Evolutionary conservation across 2,113 vertebrate genomes (phyloP).

Genomic region (Rafetus swinhoei): DNA sequence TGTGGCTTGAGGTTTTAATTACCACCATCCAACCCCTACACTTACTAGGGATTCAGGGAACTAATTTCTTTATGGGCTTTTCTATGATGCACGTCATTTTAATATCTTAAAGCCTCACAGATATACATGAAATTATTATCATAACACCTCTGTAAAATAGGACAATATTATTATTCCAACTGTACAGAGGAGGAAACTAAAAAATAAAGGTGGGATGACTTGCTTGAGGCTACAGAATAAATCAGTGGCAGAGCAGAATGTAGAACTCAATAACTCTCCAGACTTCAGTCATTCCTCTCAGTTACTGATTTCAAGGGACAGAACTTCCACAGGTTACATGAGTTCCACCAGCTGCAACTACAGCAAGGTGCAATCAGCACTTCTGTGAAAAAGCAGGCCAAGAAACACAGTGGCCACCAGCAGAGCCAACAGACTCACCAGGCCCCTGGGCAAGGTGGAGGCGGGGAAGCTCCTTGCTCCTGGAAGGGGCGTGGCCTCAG

Average conservation of each 20-base stretch:
- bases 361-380: not conserved
- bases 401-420: not conserved
- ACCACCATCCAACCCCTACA: constrained; percentile 1
- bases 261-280: not conserved
- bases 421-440: not conserved
- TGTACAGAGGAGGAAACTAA: not conserved
- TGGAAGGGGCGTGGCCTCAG: too few relatives aligned
- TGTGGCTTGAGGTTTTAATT: constrained; percentile 20
- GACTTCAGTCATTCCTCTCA: not conserved
- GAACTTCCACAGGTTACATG: not conserved
- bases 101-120: not conserved
- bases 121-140: constrained; percentile 48
- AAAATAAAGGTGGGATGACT: not conserved
- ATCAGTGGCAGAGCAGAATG: not conserved
- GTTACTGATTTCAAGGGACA: not conserved
- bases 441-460: too few relatives aligned
- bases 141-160: not conserved
- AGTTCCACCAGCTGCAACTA: not conserved
- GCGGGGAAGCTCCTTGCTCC: too few relatives aligned
- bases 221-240: not conserved
- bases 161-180: constrained; percentile 26
- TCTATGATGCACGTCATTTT: not conserved
- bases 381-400: not conserved
- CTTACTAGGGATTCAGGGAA: constrained; percentile 17
- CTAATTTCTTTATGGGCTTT: constrained; percentile 39